phyloP scores from a whole-genome alignment of 92 coral and sea anemone genomes.

The Ricordea florida region DNA sequence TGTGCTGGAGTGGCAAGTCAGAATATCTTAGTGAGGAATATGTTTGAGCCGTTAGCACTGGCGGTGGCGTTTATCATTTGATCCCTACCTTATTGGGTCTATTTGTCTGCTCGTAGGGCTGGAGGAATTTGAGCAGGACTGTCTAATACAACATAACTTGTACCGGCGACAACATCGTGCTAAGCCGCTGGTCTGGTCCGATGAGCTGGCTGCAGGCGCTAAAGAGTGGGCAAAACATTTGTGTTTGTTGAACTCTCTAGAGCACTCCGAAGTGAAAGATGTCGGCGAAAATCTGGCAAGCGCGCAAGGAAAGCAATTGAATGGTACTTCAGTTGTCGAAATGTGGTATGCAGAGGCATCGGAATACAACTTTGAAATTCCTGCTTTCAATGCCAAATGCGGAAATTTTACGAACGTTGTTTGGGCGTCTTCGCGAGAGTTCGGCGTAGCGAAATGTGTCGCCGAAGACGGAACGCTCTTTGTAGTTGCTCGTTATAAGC shows the following conservation, averaged over 20 bases:
- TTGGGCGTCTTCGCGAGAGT: conserved; percentile 76
- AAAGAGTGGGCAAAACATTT: conserved; percentile 72
- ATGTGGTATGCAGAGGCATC: conserved; percentile 82
- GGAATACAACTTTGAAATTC: conserved; percentile 81
- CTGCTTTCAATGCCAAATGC: conserved; percentile 84
- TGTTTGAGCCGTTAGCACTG: background rate
- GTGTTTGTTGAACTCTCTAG: conserved; percentile 55
- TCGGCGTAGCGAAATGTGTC: conserved; percentile 75
- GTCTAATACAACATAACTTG: conserved; percentile 84
- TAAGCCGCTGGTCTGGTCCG: conserved; percentile 79
- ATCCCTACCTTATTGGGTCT: background rate
- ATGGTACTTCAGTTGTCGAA: conserved; percentile 70
- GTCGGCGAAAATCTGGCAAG: conserved; percentile 62
- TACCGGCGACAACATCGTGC: conserved; percentile 87
- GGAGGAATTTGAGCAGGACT: conserved; percentile 85
- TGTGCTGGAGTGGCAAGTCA: too few species aligned
- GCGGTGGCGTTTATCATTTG: background rate
- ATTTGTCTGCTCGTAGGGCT: background rate
- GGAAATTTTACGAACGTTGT: conserved; percentile 85
- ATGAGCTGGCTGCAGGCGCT: conserved; percentile 70
- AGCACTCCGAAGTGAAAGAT: conserved; percentile 67
- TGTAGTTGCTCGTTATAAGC: conserved; percentile 91
- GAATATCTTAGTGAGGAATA: background rate
- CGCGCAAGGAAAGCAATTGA: conserved; percentile 54
- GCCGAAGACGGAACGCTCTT: conserved; percentile 79